phyloP scores from a whole-genome alignment of 2,797 vertebrate genomes.

The Pseudocheirus occidentalis region DNA sequence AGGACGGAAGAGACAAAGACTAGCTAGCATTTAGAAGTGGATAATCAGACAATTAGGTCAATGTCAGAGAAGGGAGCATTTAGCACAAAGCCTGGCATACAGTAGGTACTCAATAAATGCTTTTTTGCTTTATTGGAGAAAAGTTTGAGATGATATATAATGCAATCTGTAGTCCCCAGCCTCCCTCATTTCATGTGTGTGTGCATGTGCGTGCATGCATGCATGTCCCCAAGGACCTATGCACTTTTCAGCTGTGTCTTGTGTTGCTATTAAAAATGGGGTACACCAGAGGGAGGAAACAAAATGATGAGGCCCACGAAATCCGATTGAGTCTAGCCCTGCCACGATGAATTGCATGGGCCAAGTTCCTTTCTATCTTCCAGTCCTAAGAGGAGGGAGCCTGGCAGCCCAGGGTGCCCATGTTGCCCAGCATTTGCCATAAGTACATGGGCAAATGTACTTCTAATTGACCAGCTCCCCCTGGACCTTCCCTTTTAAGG shows the following conservation, averaged over 20 bases:
- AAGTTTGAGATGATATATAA: not conserved
- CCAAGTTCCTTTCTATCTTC: not conserved
- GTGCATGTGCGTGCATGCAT: rapidly evolving
- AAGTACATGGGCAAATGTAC: too few species aligned
- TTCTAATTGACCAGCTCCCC: too few species aligned
- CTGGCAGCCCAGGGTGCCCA: not conserved
- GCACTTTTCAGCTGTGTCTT: not conserved
- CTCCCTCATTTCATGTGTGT: not conserved
- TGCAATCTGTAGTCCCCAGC: not conserved
- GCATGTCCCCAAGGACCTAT: not conserved
- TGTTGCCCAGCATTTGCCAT: not conserved
- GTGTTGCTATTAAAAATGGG: not conserved
- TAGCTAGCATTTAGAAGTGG: not conserved
- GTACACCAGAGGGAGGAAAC: not conserved
- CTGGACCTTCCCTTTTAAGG: not conserved
- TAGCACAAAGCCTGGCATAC: not conserved
- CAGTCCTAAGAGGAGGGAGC: not conserved
- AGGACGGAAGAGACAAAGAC: not conserved
- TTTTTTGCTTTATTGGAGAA: not conserved
- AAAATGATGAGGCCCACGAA: not conserved
- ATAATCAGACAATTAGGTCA: not conserved
- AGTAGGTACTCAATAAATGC: not conserved
- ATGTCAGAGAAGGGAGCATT: not conserved
- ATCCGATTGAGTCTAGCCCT: not conserved
- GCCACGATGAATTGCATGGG: not conserved